Conservation (phyloP, 2,797 vertebrate genomes). For the Lemur catta region DNA sequence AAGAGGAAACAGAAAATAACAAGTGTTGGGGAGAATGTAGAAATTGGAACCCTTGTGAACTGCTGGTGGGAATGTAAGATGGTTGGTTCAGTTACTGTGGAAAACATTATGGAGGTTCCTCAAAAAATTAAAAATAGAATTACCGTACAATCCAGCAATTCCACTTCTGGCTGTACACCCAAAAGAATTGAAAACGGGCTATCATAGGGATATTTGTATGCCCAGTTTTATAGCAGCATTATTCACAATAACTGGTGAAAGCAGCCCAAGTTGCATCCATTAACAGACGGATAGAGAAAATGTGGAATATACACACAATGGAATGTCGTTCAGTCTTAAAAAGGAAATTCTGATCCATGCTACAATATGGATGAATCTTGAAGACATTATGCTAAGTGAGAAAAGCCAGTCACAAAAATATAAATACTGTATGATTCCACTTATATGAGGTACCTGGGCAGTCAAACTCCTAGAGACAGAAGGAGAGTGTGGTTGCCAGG, state of each 20-base stretch:
- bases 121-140: neutral
- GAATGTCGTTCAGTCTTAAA: neutral
- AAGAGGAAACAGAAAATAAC: neutral
- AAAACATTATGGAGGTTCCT: neutral
- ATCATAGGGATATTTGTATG: neutral
- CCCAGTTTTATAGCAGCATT: neutral
- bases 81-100: neutral
- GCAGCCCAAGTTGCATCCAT: neutral
- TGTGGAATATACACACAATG: neutral
- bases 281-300: neutral
- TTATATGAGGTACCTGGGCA: neutral
- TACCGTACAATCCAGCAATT: neutral
- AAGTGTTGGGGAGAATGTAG: neutral
- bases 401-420: neutral
- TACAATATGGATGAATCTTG: neutral
- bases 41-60: neutral
- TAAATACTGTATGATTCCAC: neutral
- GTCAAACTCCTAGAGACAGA: neutral
- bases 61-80: neutral
- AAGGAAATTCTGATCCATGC: neutral
- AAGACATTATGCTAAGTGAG: neutral
- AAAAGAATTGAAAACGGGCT: neutral
- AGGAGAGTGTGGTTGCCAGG: neutral
- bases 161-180: neutral
- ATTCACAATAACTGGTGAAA: neutral